A percentile compares a stretch with the other conserved stretches of the same genome.
These are phyloP conservation scores for Seriola aureovittata DNA, from an alignment of 2,113 vertebrate genomes.

Conservation along the genomic window DNA sequence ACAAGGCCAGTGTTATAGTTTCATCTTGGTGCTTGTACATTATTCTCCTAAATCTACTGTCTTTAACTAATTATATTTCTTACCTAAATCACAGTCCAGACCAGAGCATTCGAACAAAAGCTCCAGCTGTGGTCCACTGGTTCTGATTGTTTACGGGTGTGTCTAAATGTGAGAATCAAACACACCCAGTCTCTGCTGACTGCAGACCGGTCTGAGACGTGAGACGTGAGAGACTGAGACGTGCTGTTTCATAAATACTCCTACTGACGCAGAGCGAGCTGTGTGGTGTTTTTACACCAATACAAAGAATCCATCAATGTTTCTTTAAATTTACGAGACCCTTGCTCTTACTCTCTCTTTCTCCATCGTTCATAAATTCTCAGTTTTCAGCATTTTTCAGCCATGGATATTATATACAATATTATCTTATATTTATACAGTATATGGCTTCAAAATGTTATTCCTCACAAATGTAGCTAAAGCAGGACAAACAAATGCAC, in stretches of 20 bases:
- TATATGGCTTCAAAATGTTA: not conserved
- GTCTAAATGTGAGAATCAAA: conserved; percentile 16
- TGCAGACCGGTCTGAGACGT: not conserved
- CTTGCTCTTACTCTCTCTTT: not conserved
- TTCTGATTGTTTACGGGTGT: conserved; percentile 23
- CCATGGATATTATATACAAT: too few relatives aligned
- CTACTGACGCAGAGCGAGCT: not conserved
- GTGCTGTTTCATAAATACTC: not conserved
- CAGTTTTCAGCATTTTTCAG: not conserved
- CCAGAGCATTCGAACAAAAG: not conserved
- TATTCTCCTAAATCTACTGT: not conserved
- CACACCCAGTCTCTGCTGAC: conserved; percentile 52
- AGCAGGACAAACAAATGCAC: not conserved
- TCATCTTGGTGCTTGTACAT: not conserved
- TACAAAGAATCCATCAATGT: not conserved
- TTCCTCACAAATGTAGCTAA: not conserved
- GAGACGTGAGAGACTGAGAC: not conserved
- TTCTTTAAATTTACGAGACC: too few relatives aligned
- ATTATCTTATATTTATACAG: too few relatives aligned
- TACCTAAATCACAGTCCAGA: too few relatives aligned
- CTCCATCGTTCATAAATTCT: not conserved
- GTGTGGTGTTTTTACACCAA: not conserved
- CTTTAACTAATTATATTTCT: not conserved
- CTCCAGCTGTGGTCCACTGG: not conserved
- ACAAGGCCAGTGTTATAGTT: not conserved